Evolutionary conservation across 2,888 invertebrate genomes (phyloP).

Genomic region (Danaus chrysippus): DNA sequence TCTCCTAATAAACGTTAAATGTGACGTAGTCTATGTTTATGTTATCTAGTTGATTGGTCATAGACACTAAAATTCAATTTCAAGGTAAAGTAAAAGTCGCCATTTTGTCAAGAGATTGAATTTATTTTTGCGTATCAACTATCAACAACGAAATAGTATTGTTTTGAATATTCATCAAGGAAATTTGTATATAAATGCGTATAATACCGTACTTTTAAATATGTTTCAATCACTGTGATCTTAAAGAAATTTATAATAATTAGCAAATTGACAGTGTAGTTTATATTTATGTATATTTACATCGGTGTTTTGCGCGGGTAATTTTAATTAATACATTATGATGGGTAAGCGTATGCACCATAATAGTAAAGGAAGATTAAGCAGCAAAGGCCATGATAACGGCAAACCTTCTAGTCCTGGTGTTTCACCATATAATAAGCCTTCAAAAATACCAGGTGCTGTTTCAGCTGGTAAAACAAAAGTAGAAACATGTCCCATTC

Average conservation of each 20-base stretch:
- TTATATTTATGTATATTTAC: slow-evolving; percentile 38
- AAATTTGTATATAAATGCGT: neutral
- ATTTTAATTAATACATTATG: slow-evolving; percentile 60
- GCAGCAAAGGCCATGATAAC: slow-evolving; percentile 72
- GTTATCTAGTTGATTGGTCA: too few species aligned
- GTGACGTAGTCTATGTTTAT: too few species aligned
- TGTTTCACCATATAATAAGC: slow-evolving; percentile 69
- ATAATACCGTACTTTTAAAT: neutral
- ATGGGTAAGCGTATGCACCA: slow-evolving; percentile 76
- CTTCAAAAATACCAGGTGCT: slow-evolving; percentile 65
- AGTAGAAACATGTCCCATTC: slow-evolving; percentile 74
- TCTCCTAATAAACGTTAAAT: too few species aligned
- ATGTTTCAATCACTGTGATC: neutral
- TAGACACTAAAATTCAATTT: slow-evolving; percentile 12
- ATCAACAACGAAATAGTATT: neutral
- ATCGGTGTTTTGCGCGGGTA: slow-evolving; percentile 56
- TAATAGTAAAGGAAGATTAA: slow-evolving; percentile 70
- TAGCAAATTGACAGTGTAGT: slow-evolving; percentile 26
- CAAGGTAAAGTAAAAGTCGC: slow-evolving; percentile 14
- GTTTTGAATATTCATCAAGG: slow-evolving; percentile 3
- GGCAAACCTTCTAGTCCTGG: slow-evolving; percentile 75
- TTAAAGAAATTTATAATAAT: neutral
- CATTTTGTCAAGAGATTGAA: slow-evolving; percentile 19
- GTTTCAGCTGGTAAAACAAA: slow-evolving; percentile 67
- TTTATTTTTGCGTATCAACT: neutral